phyloP scores from a whole-genome alignment of 2,113 vertebrate species.

The Meles meles region DNA sequence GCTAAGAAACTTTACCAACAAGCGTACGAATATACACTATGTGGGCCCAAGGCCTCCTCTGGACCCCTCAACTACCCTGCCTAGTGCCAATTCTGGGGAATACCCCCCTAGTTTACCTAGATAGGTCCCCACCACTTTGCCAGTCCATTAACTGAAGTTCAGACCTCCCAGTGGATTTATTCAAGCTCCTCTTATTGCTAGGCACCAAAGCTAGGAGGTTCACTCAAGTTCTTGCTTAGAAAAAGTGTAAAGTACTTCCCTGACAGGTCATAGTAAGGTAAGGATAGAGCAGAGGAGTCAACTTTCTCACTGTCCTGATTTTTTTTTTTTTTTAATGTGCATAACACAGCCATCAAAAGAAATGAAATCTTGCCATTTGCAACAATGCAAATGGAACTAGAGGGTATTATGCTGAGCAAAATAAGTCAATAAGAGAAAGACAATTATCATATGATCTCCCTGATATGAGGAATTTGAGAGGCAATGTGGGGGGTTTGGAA shows the following conservation, averaged over 20 bases:
- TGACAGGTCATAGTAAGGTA: fast-evolving
- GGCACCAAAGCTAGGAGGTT: background rate
- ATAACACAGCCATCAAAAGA: too few relatives aligned
- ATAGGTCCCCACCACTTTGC: too few relatives aligned
- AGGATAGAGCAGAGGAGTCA: background rate
- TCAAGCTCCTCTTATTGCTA: background rate
- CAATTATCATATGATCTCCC: too few relatives aligned
- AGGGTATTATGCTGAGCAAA: too few relatives aligned
- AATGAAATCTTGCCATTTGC: too few relatives aligned
- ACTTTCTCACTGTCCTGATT: background rate
- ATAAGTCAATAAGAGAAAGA: too few relatives aligned
- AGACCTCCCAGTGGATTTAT: background rate
- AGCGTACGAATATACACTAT: background rate
- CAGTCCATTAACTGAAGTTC: background rate
- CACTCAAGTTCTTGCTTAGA: background rate
- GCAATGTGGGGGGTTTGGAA: too few relatives aligned
- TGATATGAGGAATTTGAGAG: too few relatives aligned
- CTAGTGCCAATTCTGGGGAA: background rate
- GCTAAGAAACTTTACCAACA: background rate
- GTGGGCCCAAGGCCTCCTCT: background rate
- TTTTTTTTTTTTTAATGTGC: background rate
- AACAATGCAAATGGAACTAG: too few relatives aligned
- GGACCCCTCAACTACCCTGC: background rate
- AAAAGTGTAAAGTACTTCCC: background rate
- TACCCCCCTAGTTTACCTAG: background rate